Conservation (phyloP, 2,113 vertebrate genomes). For the Corythoichthys intestinalis region DNA sequence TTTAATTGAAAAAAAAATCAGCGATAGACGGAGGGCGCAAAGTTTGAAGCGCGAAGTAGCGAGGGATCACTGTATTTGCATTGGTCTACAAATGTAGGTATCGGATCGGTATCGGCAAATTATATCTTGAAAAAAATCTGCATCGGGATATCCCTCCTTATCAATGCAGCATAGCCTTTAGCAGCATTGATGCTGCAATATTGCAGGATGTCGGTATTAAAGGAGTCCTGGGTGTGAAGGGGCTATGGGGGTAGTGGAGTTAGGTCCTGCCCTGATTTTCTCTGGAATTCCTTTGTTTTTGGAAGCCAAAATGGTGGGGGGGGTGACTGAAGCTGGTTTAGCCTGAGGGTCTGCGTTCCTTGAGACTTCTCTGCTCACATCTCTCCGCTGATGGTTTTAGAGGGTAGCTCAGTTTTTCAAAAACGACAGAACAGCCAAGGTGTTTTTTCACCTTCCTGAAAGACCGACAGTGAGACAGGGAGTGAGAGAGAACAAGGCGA, state of each 20-base stretch:
- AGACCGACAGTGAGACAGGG: background rate
- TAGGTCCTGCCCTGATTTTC: constrained; percentile 74
- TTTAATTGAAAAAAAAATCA: too few relatives aligned
- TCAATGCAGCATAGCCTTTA: background rate
- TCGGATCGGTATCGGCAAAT: too few relatives aligned
- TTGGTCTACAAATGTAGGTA: too few relatives aligned
- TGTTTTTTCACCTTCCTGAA: constrained; percentile 58
- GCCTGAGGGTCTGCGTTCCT: constrained; percentile 62
- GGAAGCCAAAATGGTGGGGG: constrained; percentile 66
- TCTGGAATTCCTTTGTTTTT: constrained; percentile 78
- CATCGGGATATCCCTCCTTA: too few relatives aligned
- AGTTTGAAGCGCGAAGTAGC: too few relatives aligned
- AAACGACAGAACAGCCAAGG: constrained; percentile 46
- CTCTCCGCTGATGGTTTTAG: constrained; percentile 52
- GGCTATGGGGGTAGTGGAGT: constrained; percentile 37
- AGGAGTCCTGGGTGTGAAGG: constrained; percentile 8
- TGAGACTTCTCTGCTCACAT: constrained; percentile 62
- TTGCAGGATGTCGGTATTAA: background rate
- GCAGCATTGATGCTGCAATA: background rate
- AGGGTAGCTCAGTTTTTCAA: constrained; percentile 60
- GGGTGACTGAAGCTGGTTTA: constrained; percentile 57
- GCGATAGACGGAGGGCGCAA: too few relatives aligned
- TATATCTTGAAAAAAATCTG: too few relatives aligned
- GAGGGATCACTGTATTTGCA: too few relatives aligned
- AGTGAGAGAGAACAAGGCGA: constrained; percentile 1